A percentile compares a stretch with the other conserved stretches of the same genome.
Evolutionary conservation across 2,888 invertebrate species (phyloP).

Genomic region (Branchipolynoe longqiensis): DNA sequence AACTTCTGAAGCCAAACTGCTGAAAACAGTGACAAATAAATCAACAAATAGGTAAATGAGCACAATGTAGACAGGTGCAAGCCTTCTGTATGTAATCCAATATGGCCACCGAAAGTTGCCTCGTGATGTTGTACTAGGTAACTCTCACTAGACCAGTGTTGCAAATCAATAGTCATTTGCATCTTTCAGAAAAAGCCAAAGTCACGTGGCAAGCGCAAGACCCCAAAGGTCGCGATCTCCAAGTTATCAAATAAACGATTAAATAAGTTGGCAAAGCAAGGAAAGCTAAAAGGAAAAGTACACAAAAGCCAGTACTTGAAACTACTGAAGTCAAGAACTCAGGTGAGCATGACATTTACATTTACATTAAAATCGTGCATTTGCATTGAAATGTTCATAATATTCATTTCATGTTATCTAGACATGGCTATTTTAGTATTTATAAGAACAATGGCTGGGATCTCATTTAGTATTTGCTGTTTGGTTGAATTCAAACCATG

Average conservation of each 20-base stretch:
- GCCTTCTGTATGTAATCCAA: neutral
- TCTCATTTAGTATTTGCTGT: no score
- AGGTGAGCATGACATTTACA: neutral
- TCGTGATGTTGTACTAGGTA: no score
- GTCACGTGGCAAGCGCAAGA: conserved; percentile 51
- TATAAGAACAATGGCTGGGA: neutral
- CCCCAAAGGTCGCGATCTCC: conserved; percentile 63
- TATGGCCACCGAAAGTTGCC: no score
- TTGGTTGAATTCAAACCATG: no score
- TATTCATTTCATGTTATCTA: no score
- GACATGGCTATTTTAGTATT: neutral
- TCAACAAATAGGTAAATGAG: no score
- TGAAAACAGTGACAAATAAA: no score
- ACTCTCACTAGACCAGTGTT: no score
- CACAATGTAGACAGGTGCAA: neutral
- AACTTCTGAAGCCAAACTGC: no score
- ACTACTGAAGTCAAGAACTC: conserved; percentile 60
- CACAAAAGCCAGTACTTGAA: conserved; percentile 61
- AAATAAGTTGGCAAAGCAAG: conserved; percentile 70
- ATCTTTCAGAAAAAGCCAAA: conserved; percentile 24
- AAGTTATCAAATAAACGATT: conserved; percentile 70
- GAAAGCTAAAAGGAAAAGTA: conserved; percentile 68
- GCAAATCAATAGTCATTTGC: no score
- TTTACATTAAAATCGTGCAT: neutral
- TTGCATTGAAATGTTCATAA: no score